Evolutionary conservation across 2,113 vertebrate species (phyloP).

Genomic region (Chlamydotis undulata): DNA sequence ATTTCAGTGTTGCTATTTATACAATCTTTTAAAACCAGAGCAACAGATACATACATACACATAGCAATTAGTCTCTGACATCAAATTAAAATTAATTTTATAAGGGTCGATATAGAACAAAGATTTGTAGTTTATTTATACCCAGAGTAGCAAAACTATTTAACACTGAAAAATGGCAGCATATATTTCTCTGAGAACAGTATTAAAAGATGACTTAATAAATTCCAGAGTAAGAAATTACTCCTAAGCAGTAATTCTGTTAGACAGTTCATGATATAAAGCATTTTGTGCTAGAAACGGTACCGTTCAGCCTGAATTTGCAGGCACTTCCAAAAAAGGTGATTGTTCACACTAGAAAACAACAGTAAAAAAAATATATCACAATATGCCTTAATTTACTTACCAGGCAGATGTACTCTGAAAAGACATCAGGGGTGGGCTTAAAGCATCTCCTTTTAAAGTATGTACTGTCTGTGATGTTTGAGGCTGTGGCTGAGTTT

Average conservation of each 20-base stretch:
- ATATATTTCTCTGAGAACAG: not conserved
- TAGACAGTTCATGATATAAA: not conserved
- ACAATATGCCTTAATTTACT: slow-evolving; percentile 76
- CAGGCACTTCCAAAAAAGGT: not conserved
- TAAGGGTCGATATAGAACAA: not conserved
- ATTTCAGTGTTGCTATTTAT: not conserved
- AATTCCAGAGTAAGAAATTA: not conserved
- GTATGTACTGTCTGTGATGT: slow-evolving; percentile 82
- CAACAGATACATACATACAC: not conserved
- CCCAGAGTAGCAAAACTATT: not conserved
- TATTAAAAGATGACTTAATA: not conserved
- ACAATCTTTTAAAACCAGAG: not conserved
- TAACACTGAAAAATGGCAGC: not conserved
- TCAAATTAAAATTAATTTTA: not conserved
- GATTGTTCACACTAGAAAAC: not conserved
- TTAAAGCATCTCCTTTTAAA: slow-evolving; percentile 84
- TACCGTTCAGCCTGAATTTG: not conserved
- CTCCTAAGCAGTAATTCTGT: not conserved
- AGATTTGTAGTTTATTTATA: not conserved
- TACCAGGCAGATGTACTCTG: slow-evolving; percentile 95
- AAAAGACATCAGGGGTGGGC: slow-evolving; percentile 87
- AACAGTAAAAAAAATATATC: not conserved
- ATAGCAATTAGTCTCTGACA: not conserved
- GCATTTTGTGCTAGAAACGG: not conserved
- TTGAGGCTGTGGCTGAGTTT: slow-evolving; percentile 65